Conservation (phyloP, 2,113 vertebrate species). For the Phyllopteryx taeniolatus region DNA sequence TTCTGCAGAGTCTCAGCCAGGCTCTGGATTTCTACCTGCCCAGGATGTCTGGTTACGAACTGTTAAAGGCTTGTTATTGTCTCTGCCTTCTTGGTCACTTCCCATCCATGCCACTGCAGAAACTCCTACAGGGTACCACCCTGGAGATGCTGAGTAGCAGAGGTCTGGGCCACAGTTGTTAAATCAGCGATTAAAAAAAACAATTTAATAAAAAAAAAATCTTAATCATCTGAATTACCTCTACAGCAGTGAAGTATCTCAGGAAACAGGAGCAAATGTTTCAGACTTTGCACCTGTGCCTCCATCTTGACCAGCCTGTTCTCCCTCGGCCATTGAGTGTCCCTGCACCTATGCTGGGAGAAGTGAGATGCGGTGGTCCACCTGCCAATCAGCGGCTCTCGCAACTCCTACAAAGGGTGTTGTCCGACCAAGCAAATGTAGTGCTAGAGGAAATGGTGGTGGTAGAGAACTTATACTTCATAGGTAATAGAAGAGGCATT, state of each 20-base stretch:
- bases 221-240: conserved; percentile 2
- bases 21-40: conserved; percentile 74
- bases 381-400: conserved; percentile 42
- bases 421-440: conserved; percentile 51
- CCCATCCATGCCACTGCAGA: conserved; percentile 71
- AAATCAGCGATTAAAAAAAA: background rate
- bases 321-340: conserved; percentile 29
- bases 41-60: conserved; percentile 64
- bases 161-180: conserved; percentile 61
- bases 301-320: conserved; percentile 77
- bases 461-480: conserved; percentile 73
- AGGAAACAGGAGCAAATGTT: conserved; percentile 60
- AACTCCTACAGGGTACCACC: conserved; percentile 72
- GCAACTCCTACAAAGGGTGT: conserved; percentile 57
- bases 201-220: background rate
- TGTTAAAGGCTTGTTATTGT: conserved; percentile 71
- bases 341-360: conserved; percentile 16
- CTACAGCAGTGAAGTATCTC: conserved; percentile 12
- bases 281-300: conserved; percentile 72
- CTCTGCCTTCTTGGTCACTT: conserved; percentile 82
- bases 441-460: conserved; percentile 60
- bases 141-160: conserved; percentile 58
- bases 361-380: rapidly evolving
- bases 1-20: conserved; percentile 72
- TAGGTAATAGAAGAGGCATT: conserved; percentile 63